Percentiles rank a stretch among this genome's conserved stretches.
These are phyloP conservation scores for Solenodon paradoxus DNA, from an alignment of 2,113 vertebrate species.

Conservation along the genomic window DNA sequence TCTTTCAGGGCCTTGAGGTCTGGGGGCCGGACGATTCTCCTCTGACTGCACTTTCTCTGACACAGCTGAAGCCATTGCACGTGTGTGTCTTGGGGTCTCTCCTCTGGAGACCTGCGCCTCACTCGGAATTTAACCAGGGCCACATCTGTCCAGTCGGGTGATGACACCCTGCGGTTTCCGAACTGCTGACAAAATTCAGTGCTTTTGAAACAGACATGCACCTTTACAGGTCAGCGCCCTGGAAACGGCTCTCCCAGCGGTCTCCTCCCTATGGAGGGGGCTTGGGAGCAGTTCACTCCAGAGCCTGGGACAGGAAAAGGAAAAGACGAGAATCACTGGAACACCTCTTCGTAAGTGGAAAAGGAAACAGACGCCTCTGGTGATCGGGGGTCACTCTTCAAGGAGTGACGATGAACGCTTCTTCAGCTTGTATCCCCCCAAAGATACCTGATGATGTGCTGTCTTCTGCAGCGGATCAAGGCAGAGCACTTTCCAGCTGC, in stretches of 20 bases:
- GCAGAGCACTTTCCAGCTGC: constrained; percentile 72
- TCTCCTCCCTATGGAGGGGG: constrained; percentile 54
- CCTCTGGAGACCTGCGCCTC: neutral
- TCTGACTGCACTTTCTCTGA: neutral
- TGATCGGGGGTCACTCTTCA: constrained; percentile 70
- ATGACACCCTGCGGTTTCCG: constrained; percentile 35
- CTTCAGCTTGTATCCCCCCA: constrained; percentile 66
- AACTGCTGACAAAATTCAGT: constrained; percentile 56
- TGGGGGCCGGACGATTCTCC: too few relatives aligned
- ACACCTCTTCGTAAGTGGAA: constrained; percentile 71
- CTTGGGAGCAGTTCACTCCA: constrained; percentile 78
- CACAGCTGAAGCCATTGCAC: neutral
- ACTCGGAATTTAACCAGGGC: neutral
- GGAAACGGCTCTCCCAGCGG: constrained; percentile 46
- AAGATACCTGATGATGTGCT: constrained; percentile 66
- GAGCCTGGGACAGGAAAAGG: constrained; percentile 75
- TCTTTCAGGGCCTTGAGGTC: too few relatives aligned
- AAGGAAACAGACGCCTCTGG: constrained; percentile 71
- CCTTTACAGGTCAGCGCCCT: constrained; percentile 52
- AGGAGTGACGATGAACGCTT: constrained; percentile 73
- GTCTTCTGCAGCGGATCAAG: constrained; percentile 66
- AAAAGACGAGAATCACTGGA: constrained; percentile 74
- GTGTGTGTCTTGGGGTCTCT: neutral
- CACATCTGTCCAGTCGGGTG: neutral
- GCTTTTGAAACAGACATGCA: constrained; percentile 66